Conservation (phyloP, 2,888 invertebrate species). For the Xestia xanthographa region DNA sequence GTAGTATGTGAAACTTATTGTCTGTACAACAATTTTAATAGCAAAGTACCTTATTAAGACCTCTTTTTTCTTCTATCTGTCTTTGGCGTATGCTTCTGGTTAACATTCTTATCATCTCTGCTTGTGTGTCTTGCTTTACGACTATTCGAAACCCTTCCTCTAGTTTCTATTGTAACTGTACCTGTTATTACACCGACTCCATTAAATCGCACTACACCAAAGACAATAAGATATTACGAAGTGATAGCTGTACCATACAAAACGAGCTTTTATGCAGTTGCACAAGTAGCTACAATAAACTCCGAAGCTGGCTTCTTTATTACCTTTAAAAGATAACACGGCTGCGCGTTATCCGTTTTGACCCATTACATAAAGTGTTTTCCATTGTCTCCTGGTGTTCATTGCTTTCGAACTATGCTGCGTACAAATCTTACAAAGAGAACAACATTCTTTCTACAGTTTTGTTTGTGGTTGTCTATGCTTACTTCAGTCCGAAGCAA, state of each 20-base stretch:
- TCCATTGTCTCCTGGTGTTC: slow-evolving; percentile 79
- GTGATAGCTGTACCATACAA: slow-evolving; percentile 56
- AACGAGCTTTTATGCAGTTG: slow-evolving; percentile 72
- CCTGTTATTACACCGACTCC: slow-evolving; percentile 22
- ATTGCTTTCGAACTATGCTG: slow-evolving; percentile 65
- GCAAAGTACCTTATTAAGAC: slow-evolving; percentile 37
- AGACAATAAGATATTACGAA: slow-evolving; percentile 58
- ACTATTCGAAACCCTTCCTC: slow-evolving; percentile 15
- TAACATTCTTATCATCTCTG: slow-evolving; percentile 3
- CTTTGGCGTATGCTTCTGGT: not conserved
- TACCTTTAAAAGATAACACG: slow-evolving; percentile 83
- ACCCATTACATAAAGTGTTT: slow-evolving; percentile 86
- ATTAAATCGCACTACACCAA: slow-evolving; percentile 25
- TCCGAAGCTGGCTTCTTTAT: slow-evolving; percentile 84
- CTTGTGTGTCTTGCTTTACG: not conserved
- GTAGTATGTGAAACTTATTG: slow-evolving; percentile 64
- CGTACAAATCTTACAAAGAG: slow-evolving; percentile 63
- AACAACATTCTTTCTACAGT: slow-evolving; percentile 51
- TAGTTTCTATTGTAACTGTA: slow-evolving; percentile 14
- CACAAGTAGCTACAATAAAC: slow-evolving; percentile 82
- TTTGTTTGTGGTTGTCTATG: slow-evolving; percentile 16
- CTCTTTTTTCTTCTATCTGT: not conserved
- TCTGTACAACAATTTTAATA: slow-evolving; percentile 56
- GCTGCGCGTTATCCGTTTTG: slow-evolving; percentile 81
- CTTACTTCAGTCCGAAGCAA: not conserved